Percentiles rank a stretch among this genome's conserved stretches.
phyloP scores from a whole-genome alignment of 2,113 vertebrate species.

The Charadrius vociferus region DNA sequence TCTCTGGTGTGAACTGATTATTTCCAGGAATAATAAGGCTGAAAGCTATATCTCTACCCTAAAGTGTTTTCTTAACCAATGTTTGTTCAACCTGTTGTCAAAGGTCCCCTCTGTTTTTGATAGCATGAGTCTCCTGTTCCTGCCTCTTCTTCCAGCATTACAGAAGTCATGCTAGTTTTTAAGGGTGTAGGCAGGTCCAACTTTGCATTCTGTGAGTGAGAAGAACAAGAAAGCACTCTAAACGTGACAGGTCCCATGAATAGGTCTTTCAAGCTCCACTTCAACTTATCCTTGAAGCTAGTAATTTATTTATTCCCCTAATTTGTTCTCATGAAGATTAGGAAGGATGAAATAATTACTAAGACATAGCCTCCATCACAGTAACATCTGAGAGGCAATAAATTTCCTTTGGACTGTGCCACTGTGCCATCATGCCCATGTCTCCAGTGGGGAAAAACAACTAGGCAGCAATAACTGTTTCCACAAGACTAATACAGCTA shows the following conservation, averaged over 20 bases:
- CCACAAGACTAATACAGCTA: constrained; percentile 15
- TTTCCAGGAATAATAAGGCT: background rate
- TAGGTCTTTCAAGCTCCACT: background rate
- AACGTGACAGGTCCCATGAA: background rate
- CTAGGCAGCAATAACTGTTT: background rate
- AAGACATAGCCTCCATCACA: background rate
- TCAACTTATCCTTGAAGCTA: background rate
- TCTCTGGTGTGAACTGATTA: background rate
- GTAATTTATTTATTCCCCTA: background rate
- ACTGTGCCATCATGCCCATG: background rate
- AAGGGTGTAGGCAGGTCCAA: background rate
- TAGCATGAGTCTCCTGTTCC: background rate
- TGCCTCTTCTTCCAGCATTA: background rate
- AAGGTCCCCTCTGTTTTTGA: background rate
- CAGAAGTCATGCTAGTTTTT: background rate
- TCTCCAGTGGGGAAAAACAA: background rate
- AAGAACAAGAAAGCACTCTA: background rate
- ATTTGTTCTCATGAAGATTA: background rate
- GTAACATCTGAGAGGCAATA: background rate
- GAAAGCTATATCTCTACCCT: background rate
- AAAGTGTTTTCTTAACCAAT: background rate
- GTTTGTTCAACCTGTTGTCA: background rate
- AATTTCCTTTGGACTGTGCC: background rate
- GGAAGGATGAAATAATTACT: background rate
- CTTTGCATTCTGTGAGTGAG: background rate